Evolutionary conservation across 2,797 vertebrate genomes (phyloP), one percentile per base, ranked within the genome.

Genomic region (Linurgus olivaceus): DNA sequence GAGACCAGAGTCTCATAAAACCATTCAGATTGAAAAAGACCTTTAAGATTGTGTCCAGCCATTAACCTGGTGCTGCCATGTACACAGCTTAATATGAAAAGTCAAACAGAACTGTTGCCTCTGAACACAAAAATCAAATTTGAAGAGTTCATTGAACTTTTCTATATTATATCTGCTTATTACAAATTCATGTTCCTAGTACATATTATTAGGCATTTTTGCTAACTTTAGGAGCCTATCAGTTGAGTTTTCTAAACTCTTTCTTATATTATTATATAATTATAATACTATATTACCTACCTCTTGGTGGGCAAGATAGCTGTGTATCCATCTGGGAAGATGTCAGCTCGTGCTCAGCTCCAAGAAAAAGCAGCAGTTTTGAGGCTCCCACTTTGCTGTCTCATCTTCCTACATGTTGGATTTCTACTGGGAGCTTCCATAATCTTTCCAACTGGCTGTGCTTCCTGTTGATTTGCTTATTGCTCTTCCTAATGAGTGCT

Each of bases 401-500:
- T 31, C 1, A 0, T 61, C 6, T 54, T 76, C 19, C 61, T 47
- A 0, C 13, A 1, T 7, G 2, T 51, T 44, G 33, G 21, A 37
- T 66, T 88, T 33, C 38, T 62, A 1, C 59, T 58, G 61, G 21
- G n/a, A 58, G 57, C 38, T 54, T 62, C 70, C 25, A 6, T 51
- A 58, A 70, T 40, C 28, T 28, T 29, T 29, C 6, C 2, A 10
- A 3, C n/a, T 26, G 48, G 26, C 67, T 3, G 0, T 37, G 23
- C 9, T 75, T 72, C 29, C 42, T 86, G 42, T 38, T 73, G 5
- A 8, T 47, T 45, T 82, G 29, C n/a, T 58, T 68, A 3, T 16
- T 86, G 62, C 31, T 70, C 44, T 45, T 89, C 54, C 23, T 91
- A 37, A 20, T 5, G n/a, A 79, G 26, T 2, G 6, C 54, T 42